Conservation (phyloP, 1,140 invertebrate genomes). For the Euwallacea similis region DNA sequence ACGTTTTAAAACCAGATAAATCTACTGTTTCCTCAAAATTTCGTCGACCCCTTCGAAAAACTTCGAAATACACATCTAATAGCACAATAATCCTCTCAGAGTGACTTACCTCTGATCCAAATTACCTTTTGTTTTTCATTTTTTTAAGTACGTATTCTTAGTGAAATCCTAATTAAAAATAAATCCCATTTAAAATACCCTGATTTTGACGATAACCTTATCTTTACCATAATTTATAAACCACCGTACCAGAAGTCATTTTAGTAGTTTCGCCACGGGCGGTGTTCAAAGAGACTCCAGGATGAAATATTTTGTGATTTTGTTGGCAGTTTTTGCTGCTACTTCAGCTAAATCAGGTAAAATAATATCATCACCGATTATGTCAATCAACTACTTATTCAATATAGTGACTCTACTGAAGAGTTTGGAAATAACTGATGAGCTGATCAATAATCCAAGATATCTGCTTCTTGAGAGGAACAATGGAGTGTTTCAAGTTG, state of each 20-base stretch:
- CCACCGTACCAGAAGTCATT: not conserved
- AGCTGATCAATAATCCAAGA: slow-evolving; percentile 13
- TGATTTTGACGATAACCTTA: no score
- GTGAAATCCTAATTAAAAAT: no score
- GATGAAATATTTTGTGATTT: slow-evolving; percentile 2
- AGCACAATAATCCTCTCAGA: no score
- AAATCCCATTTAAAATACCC: no score
- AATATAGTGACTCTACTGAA: slow-evolving; percentile 5
- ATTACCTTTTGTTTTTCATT: no score
- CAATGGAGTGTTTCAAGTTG: slow-evolving; percentile 34
- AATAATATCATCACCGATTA: not conserved
- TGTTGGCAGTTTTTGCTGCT: slow-evolving; percentile 2
- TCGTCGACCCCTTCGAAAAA: no score
- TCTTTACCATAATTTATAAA: no score
- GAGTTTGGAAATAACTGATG: slow-evolving; percentile 14
- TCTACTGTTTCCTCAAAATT: no score
- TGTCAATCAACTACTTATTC: not conserved
- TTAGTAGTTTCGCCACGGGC: not conserved
- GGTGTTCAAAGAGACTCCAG: not conserved
- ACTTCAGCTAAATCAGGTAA: slow-evolving; percentile 14
- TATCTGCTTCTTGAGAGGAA: slow-evolving; percentile 36
- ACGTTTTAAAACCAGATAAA: no score
- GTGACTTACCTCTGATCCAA: no score
- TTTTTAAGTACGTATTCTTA: no score
- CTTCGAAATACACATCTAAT: no score